phyloP scores from a whole-genome alignment of 2,888 invertebrate genomes.

The Acrobasis consociella region DNA sequence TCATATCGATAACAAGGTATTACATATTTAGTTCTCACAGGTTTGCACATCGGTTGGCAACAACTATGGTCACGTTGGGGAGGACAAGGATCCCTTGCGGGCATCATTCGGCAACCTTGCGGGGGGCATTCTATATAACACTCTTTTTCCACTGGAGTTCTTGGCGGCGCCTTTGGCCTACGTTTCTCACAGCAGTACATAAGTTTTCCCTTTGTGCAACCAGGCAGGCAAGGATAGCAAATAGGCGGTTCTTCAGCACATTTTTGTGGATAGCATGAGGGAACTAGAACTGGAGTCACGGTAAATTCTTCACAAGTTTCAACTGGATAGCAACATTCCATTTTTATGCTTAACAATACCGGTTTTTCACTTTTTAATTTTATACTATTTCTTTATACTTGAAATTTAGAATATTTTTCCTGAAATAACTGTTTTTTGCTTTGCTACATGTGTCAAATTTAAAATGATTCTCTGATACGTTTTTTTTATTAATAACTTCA shows the following conservation, averaged over 20 bases:
- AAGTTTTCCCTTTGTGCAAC: conserved; percentile 46
- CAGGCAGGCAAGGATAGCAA: conserved; percentile 56
- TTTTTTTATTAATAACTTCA: background rate
- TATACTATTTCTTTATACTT: conserved; percentile 34
- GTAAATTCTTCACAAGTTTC: conserved; percentile 52
- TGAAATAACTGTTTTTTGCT: background rate
- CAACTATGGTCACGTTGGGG: conserved; percentile 29
- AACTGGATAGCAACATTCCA: conserved; percentile 55
- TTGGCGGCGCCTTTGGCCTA: conserved; percentile 26
- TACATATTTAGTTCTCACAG: conserved; percentile 67
- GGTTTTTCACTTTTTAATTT: conserved; percentile 39
- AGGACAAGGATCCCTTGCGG: conserved; percentile 33
- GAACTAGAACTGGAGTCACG: conserved; percentile 56
- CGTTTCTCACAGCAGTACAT: conserved; percentile 52
- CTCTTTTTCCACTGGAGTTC: conserved; percentile 19
- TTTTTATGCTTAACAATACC: conserved; percentile 43
- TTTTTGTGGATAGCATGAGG: conserved; percentile 43
- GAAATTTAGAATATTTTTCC: conserved; percentile 40
- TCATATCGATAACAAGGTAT: conserved; percentile 76
- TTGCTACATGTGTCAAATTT: conserved; percentile 41
- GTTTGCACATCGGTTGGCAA: conserved; percentile 45
- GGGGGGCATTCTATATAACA: conserved; percentile 6
- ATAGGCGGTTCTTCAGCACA: conserved; percentile 45
- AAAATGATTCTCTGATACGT: conserved; percentile 27
- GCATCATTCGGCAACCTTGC: background rate